phyloP scores from a whole-genome alignment of 2,888 invertebrate species.

The Drosophila macrospina region DNA sequence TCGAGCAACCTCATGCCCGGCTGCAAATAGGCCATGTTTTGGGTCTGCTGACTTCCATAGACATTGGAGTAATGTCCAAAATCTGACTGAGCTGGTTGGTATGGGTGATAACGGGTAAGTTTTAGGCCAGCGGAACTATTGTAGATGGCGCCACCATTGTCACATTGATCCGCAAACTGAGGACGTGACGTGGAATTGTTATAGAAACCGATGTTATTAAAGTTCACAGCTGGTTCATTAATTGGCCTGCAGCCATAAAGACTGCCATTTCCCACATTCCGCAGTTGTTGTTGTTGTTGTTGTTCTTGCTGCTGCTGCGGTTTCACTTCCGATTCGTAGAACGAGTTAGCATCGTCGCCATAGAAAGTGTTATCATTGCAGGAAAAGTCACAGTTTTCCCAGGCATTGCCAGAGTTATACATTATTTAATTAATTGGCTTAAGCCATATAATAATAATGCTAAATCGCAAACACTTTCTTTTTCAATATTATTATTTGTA shows the following conservation, averaged over 20 bases:
- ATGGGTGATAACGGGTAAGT: constrained; percentile 62
- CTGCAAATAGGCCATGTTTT: constrained; percentile 27
- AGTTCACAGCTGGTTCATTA: constrained; percentile 69
- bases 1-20: constrained; percentile 32
- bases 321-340: constrained; percentile 57
- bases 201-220: constrained; percentile 60
- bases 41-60: constrained; percentile 16
- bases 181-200: constrained; percentile 17
- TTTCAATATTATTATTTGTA: background rate
- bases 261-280: constrained; percentile 30
- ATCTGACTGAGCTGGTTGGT: constrained; percentile 47
- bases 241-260: constrained; percentile 49
- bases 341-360: constrained; percentile 53
- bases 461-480: constrained; percentile 19
- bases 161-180: background rate
- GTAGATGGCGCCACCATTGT: constrained; percentile 12
- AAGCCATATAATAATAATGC: constrained; percentile 43
- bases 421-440: constrained; percentile 37
- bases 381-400: constrained; percentile 70
- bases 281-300: constrained; percentile 23
- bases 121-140: constrained; percentile 25
- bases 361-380: constrained; percentile 66
- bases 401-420: constrained; percentile 61
- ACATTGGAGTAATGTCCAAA: constrained; percentile 27
- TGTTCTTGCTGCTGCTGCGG: constrained; percentile 31